These are phyloP conservation scores for Callipepla squamata DNA, from an alignment of 2,113 vertebrate genomes.

Conservation along the genomic window DNA sequence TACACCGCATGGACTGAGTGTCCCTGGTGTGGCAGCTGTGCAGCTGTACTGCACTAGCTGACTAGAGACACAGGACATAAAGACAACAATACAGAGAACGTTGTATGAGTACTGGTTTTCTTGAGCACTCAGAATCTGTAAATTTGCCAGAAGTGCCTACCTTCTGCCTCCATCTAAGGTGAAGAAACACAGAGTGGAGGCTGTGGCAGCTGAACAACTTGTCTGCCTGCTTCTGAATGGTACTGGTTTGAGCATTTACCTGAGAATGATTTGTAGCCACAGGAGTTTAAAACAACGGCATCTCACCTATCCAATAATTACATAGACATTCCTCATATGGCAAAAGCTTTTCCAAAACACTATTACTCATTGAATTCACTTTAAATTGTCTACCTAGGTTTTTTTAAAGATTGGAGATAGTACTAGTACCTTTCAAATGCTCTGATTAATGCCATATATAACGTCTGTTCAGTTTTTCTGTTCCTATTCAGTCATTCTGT, in stretches of 20 bases:
- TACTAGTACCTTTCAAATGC: not conserved
- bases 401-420: not conserved
- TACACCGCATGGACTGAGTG: not conserved
- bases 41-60: rapidly evolving
- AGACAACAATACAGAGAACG: not conserved
- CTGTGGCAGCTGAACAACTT: not conserved
- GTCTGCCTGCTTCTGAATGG: not conserved
- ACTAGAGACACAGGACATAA: not conserved
- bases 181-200: not conserved
- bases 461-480: not conserved
- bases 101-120: not conserved
- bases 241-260: not conserved
- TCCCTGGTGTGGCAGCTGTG: not conserved
- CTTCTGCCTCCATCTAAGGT: not conserved
- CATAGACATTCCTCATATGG: not conserved
- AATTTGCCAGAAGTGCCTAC: not conserved
- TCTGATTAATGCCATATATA: not conserved
- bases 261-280: not conserved
- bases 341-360: not conserved
- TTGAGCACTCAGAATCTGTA: not conserved
- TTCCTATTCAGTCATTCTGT: not conserved
- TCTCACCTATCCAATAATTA: not conserved
- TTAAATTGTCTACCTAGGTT: not conserved
- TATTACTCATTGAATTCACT: not conserved
- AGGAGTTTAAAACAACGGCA: not conserved